These are phyloP conservation scores for Amiota mariae DNA, from an alignment of 2,888 invertebrate genomes.

Conservation along the genomic window DNA sequence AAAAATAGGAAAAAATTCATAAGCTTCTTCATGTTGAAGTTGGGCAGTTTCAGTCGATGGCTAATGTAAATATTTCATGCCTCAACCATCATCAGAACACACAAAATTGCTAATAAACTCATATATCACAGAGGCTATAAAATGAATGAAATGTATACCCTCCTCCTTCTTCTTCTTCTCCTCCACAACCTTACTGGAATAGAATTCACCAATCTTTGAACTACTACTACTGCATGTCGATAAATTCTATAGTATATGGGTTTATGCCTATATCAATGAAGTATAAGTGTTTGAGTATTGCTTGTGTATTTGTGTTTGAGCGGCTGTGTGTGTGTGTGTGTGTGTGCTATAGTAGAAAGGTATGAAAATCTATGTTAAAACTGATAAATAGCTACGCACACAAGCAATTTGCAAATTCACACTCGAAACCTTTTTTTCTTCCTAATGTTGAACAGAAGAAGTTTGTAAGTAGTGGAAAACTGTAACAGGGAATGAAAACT, in stretches of 20 bases:
- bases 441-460: neutral
- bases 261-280: neutral
- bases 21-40: slow-evolving; percentile 12
- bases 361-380: slow-evolving; percentile 47
- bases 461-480: neutral
- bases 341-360: neutral
- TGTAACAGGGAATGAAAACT: too few relatives aligned
- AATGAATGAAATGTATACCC: neutral
- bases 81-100: slow-evolving; percentile 13
- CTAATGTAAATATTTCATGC: slow-evolving; percentile 25
- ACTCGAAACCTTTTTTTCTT: slow-evolving; percentile 4
- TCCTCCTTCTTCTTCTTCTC: too few relatives aligned
- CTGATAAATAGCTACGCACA: slow-evolving; percentile 63
- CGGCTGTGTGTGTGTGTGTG: neutral
- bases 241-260: slow-evolving; percentile 5
- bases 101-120: slow-evolving; percentile 28
- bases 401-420: slow-evolving; percentile 59
- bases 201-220: neutral
- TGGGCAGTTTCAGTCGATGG: neutral
- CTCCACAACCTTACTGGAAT: too few relatives aligned
- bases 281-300: too few relatives aligned
- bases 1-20: slow-evolving; percentile 9
- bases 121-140: slow-evolving; percentile 24
- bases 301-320: neutral
- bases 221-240: neutral